Evolutionary conservation across 2,797 vertebrate species (phyloP).

Genomic region (Agapornis canus): DNA sequence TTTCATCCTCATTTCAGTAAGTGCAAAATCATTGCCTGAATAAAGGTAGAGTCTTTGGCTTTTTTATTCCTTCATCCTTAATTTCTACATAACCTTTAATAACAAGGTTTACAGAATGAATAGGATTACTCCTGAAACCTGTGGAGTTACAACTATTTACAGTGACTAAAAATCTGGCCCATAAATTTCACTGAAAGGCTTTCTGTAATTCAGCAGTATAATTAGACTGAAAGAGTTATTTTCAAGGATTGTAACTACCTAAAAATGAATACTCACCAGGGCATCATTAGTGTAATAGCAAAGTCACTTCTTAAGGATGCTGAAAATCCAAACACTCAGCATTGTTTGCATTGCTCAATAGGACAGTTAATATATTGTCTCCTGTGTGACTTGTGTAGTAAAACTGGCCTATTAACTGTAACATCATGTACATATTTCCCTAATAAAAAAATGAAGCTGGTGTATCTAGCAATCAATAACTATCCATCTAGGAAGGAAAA

Average conservation of each 20-base stretch:
- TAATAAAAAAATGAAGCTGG: not conserved
- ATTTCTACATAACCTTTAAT: not conserved
- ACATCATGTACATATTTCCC: not conserved
- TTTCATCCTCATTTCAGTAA: not conserved
- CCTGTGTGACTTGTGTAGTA: not conserved
- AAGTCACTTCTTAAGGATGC: not conserved
- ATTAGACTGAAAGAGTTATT: conserved; percentile 12
- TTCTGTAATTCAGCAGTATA: not conserved
- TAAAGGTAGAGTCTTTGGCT: not conserved
- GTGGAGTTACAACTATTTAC: not conserved
- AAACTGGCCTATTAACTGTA: not conserved
- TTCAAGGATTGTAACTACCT: conserved; percentile 10
- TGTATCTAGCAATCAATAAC: not conserved
- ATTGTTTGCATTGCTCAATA: not conserved
- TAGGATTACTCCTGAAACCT: not conserved
- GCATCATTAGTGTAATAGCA: not conserved
- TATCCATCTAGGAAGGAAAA: not conserved
- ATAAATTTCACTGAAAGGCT: not conserved
- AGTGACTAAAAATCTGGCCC: not conserved
- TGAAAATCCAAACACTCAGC: not conserved
- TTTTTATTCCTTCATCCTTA: not conserved
- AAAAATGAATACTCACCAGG: conserved; percentile 17
- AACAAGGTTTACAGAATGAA: not conserved
- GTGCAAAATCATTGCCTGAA: not conserved
- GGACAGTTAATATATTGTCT: not conserved